Conservation (phyloP, 2,888 invertebrate genomes). For the Polymixis lichenea region DNA sequence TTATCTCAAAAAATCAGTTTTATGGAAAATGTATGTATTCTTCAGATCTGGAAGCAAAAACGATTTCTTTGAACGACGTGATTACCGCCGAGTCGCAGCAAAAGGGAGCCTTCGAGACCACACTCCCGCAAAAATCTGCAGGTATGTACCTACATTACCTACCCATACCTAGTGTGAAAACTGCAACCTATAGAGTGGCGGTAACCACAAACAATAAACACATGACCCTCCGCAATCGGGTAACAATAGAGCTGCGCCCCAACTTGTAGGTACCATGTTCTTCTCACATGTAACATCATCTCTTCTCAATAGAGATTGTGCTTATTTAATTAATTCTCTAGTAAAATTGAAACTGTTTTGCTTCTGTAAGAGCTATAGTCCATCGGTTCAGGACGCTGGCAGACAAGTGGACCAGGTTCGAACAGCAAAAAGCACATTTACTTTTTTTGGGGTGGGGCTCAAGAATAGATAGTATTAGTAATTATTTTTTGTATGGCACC, state of each 20-base stretch:
- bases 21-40: conserved; percentile 20
- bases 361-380: no score
- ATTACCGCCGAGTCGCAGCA: conserved; percentile 79
- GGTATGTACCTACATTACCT: conserved; percentile 59
- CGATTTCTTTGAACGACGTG: conserved; percentile 84
- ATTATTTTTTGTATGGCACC: not conserved
- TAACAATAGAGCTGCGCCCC: no score
- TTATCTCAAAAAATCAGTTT: not conserved
- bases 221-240: no score
- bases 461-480: not conserved
- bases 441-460: not conserved
- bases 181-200: conserved; percentile 6
- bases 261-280: not conserved
- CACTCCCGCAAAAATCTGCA: conserved; percentile 66
- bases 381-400: no score
- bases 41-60: conserved; percentile 80
- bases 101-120: conserved; percentile 62
- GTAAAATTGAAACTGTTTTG: not conserved
- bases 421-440: not conserved
- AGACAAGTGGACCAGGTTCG: no score
- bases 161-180: not conserved
- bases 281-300: not conserved
- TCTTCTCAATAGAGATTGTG: not conserved
- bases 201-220: not conserved
- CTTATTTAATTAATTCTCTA: not conserved